Evolutionary conservation across 2,797 vertebrate genomes (phyloP).

Genomic region (Sebastes goodei): DNA sequence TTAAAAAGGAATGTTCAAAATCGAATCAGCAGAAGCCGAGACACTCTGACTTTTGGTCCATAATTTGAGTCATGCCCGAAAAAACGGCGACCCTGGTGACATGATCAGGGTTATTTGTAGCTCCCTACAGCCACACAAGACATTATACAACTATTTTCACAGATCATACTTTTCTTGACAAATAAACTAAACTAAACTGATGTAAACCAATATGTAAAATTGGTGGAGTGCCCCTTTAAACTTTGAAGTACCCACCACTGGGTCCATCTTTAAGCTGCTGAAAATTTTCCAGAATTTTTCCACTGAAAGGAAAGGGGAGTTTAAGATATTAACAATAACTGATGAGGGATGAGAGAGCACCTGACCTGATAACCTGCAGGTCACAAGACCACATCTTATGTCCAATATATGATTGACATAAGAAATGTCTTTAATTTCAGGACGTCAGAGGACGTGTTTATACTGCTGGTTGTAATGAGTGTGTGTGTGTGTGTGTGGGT

Average conservation of each 20-base stretch:
- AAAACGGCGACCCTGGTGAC: background rate
- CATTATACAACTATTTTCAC: background rate
- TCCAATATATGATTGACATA: background rate
- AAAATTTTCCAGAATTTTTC: background rate
- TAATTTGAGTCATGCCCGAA: background rate
- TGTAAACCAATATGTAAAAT: background rate
- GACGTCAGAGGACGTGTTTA: background rate
- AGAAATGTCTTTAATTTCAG: conserved; percentile 8
- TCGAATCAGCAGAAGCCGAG: background rate
- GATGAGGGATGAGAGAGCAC: background rate
- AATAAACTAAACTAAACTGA: background rate
- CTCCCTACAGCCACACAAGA: too few relatives aligned
- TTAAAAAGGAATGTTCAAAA: background rate
- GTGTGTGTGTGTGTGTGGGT: conserved; percentile 12
- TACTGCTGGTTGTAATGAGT: background rate
- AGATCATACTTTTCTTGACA: background rate
- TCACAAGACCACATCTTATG: background rate
- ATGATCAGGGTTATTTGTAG: too few relatives aligned
- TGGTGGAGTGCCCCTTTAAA: background rate
- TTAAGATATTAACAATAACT: background rate
- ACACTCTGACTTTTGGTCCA: background rate
- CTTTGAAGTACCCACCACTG: background rate
- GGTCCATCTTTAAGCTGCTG: background rate
- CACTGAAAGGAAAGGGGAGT: background rate
- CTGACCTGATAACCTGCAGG: background rate